These are phyloP conservation scores for Odobenus rosmarus DNA, from an alignment of 2,113 vertebrate species.

Conservation along the genomic window DNA sequence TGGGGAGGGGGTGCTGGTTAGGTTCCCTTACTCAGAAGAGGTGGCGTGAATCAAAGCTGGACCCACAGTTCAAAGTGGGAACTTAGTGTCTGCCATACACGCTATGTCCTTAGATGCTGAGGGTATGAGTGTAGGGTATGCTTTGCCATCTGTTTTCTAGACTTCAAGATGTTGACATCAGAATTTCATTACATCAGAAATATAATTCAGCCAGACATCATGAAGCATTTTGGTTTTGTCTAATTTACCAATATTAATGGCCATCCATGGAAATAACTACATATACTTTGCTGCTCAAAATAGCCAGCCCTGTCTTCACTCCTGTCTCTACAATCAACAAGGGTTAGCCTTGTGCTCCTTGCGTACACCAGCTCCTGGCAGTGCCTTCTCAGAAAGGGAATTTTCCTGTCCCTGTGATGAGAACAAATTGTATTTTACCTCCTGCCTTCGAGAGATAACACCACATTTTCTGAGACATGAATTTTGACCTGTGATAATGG, in stretches of 20 bases:
- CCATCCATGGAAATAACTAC: background rate
- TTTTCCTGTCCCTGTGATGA: conserved; percentile 51
- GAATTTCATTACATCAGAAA: background rate
- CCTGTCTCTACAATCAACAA: background rate
- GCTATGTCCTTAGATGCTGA: background rate
- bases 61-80: background rate
- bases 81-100: fast-evolving
- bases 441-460: background rate
- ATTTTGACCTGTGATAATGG: conserved; percentile 51
- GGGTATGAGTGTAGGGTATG: fast-evolving
- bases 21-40: background rate
- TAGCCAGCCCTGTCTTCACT: background rate
- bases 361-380: background rate
- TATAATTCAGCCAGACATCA: background rate
- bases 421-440: background rate
- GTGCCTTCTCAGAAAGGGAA: background rate
- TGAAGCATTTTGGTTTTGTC: background rate
- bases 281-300: background rate
- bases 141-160: background rate
- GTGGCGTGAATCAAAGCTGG: background rate
- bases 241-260: background rate
- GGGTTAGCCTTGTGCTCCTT: background rate
- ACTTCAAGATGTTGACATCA: background rate
- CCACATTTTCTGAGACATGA: background rate
- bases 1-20: background rate